Conservation (phyloP, 1,140 invertebrate genomes). For the Argopecten irradians region DNA sequence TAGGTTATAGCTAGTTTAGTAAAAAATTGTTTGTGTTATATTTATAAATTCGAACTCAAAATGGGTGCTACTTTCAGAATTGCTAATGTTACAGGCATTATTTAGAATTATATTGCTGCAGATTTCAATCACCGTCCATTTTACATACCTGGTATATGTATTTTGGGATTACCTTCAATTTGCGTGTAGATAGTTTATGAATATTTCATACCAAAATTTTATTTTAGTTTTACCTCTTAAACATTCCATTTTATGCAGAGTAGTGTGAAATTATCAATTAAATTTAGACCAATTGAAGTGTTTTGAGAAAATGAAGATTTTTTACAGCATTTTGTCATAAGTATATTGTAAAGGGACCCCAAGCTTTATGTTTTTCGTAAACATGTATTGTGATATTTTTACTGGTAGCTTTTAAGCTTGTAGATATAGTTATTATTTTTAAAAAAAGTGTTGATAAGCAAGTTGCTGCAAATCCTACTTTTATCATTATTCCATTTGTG, state of each 20-base stretch:
- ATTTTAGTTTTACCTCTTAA: neutral
- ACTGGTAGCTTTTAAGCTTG: neutral
- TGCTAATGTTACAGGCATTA: too few species aligned
- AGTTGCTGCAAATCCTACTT: too few species aligned
- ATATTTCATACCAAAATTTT: neutral
- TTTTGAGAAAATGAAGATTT: neutral
- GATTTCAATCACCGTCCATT: neutral
- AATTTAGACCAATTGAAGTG: neutral
- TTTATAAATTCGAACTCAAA: neutral
- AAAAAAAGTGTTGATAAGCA: too few species aligned
- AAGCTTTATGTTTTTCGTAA: neutral
- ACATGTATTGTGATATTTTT: neutral
- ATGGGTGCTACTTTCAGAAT: conserved; percentile 11
- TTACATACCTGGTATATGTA: too few species aligned
- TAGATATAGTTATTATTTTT: neutral
- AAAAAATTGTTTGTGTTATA: too few species aligned
- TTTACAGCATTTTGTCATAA: neutral
- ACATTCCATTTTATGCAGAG: neutral
- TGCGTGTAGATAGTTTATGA: neutral
- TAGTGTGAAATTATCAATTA: neutral
- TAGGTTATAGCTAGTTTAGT: too few species aligned
- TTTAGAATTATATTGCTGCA: too few species aligned
- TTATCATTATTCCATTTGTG: too few species aligned
- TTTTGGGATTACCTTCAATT: neutral
- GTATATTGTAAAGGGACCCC: neutral